Evolutionary conservation across 1,140 invertebrate species (phyloP), one percentile per base, ranked within the genome.

Genomic region (Mylabris phalerata): DNA sequence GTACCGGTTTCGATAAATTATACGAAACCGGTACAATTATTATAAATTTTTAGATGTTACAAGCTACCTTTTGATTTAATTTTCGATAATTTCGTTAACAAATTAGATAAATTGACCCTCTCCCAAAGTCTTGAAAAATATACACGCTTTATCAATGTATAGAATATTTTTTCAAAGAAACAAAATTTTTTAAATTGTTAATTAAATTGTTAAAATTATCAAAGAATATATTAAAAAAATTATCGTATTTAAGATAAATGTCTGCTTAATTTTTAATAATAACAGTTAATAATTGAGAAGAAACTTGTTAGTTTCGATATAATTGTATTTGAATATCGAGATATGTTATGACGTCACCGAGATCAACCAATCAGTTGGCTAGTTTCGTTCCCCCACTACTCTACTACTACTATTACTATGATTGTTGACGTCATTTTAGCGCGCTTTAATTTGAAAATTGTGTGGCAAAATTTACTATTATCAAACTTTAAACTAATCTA

Each of bases 251-350:
- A 24, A 55, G 4, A 10, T 25, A 39, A 44, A 45, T 19, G 44
- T 41, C 45, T 41, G 44, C 50, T 39, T 57, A 25, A 13, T 42
- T 49, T 47, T 50, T 57, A 50, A 47, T 50, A 42, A 42, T 50
- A 57, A 26, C 50, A 32, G 39, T 32, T 50, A 32, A 32, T 32
- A 32, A 32, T 32, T 32, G 7, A 5, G 7, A 32, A 32, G 7
- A 55, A 58, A 48, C 39, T 57, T 41, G 32, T 50, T 61, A 61
- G 59, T 49, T 62, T 55, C 60, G 55, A 55, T 62, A 58, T 52
- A 61, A 44, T 61, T 57, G 55, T 49, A 58, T 58, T 61, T 52
- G 57, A 55, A 61, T 61, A 61, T 61, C 55, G 60, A 52, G 47
- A 38, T 41, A 44, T 61, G 32, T 27, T 41, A 40, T 38, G 39